phyloP scores from a whole-genome alignment of 2,888 invertebrate genomes.

The Protonemura montana region DNA sequence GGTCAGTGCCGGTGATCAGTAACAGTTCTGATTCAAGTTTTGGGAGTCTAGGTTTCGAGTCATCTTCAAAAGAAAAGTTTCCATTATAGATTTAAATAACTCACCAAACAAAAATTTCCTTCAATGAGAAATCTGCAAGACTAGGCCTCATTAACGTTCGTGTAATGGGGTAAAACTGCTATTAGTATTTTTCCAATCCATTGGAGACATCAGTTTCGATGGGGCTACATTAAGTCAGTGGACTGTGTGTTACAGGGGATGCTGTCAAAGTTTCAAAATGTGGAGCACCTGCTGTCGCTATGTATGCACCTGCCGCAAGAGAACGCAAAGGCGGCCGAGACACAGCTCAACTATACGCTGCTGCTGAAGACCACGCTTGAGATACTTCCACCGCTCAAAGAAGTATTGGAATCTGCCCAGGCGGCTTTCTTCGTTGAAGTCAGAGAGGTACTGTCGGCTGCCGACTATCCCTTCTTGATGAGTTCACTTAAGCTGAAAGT shows the following conservation, averaged over 20 bases:
- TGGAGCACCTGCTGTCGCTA: slow-evolving; percentile 78
- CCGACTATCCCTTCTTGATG: too few species aligned
- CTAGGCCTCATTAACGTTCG: too few species aligned
- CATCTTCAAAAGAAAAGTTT: too few species aligned
- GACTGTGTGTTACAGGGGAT: slow-evolving; percentile 62
- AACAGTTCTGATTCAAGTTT: neutral
- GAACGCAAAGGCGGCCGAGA: slow-evolving; percentile 69
- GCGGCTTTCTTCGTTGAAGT: slow-evolving; percentile 67
- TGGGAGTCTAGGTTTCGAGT: too few species aligned
- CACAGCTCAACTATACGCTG: slow-evolving; percentile 79
- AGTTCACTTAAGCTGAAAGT: too few species aligned
- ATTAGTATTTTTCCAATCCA: too few species aligned
- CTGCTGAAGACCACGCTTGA: slow-evolving; percentile 80
- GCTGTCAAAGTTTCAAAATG: slow-evolving; percentile 73
- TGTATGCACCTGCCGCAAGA: slow-evolving; percentile 64
- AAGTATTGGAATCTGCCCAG: slow-evolving; percentile 63
- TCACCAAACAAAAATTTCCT: too few species aligned
- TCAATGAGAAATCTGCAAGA: too few species aligned
- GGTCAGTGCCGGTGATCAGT: slow-evolving; percentile 57
- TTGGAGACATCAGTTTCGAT: too few species aligned
- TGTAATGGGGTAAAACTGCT: too few species aligned
- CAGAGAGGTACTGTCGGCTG: slow-evolving; percentile 63
- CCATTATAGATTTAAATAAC: too few species aligned
- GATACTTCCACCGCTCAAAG: slow-evolving; percentile 70
- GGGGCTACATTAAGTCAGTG: too few species aligned